These are phyloP conservation scores for Sycophaga agraensis DNA, from an alignment of 1,140 invertebrate genomes.

Conservation along the genomic window DNA sequence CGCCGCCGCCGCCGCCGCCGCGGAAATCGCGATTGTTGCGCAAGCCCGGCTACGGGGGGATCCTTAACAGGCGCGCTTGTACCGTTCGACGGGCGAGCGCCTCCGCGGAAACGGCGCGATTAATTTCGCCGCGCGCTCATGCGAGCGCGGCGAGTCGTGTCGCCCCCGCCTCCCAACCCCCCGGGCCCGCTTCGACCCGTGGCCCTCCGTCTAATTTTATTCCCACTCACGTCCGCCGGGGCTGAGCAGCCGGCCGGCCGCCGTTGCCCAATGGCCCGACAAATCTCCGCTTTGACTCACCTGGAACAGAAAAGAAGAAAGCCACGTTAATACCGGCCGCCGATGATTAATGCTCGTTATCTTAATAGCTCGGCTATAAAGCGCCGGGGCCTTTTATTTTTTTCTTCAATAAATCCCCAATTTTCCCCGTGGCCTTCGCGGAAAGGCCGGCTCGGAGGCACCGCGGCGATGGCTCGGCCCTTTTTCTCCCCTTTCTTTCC, in stretches of 20 bases:
- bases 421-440: too few relatives aligned
- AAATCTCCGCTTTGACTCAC: not conserved
- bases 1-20: not conserved
- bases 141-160: not conserved
- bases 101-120: too few relatives aligned
- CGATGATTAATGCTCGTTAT: constrained; percentile 9
- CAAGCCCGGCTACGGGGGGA: not conserved
- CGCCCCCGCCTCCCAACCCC: too few relatives aligned
- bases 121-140: too few relatives aligned
- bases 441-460: too few relatives aligned
- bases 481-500: too few relatives aligned
- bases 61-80: not conserved
- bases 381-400: too few relatives aligned
- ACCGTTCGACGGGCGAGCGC: too few relatives aligned
- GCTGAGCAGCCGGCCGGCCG: not conserved
- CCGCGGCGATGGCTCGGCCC: too few relatives aligned
- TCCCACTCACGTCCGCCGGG: not conserved
- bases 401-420: too few relatives aligned
- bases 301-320: constrained; percentile 13
- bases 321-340: not conserved
- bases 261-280: not conserved
- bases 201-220: not conserved
- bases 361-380: too few relatives aligned
- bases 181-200: not conserved
- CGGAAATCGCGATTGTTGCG: not conserved